Base-by-base conservation (phyloP, 2,888 invertebrate genomes). In the Sabatieria punctata region DNA sequence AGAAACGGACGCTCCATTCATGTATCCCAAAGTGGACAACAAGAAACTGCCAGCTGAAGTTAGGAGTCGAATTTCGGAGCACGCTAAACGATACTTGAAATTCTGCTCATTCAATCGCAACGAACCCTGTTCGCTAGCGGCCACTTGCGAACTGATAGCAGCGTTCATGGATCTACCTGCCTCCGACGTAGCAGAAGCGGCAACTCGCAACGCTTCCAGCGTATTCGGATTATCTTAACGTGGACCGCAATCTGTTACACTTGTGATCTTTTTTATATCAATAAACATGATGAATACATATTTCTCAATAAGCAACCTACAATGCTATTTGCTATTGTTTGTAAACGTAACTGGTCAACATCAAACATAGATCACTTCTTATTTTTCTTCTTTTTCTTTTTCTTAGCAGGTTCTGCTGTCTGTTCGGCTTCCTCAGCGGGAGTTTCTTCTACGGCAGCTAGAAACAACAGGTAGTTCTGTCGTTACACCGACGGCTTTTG, bases 51-150 rank as follows among this genome's bases (percentile, higher is more conserved):
- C 88, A 39, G 71, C 78, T 57, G 80, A 83, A 63, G 82, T 89
- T 21, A 85, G 85, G 71, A 81, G 82, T 63, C 78, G 79, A 51
- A 50, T 62, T 13, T 52, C 56, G 1, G 54, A 52, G 4, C 52
- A 53, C 42, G 53, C 56, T 0, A 51, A 52, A 38, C 18, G 21
- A 4, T 40, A 25, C 30, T 27, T 47, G 19, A 79, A 75, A 55
- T 86, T 88, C 71, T 88, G 88, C 70, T 85, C 86, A 52, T 89
- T 89, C 72, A 86, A 89, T 71, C 77, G 91, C 57, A 91, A 91
- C 69, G 91, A 91, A 71, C 91, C 91, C 0, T 89, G 89, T 69
- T 83, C 86, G 39, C 71, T 91, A 55, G 85, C 89, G 11, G 85
- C 85, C 38, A 80, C 86, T 45, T 83, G 88, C 40, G 91, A 91